Percentiles rank a stretch among this genome's conserved stretches.
Conservation (phyloP, 1,140 invertebrate species). For the Galleria mellonella region DNA sequence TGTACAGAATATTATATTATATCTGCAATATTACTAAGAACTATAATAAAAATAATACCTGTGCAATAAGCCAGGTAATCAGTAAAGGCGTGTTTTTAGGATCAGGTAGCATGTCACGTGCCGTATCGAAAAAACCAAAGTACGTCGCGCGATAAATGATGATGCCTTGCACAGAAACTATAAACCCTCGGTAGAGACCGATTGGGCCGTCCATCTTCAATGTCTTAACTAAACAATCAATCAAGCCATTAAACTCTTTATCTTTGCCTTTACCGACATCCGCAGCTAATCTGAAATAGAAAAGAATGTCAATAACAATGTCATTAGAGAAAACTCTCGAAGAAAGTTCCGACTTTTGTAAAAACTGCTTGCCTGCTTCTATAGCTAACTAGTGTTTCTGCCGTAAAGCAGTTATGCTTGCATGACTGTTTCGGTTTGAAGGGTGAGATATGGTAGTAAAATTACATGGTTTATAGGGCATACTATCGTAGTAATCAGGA, state of each 20-base stretch:
- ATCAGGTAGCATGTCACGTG: constrained; percentile 90
- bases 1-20: too few species aligned
- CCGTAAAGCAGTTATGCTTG: too few species aligned
- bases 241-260: constrained; percentile 89
- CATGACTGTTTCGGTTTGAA: too few species aligned
- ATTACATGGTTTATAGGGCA: too few species aligned
- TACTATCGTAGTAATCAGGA: too few species aligned
- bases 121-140: constrained; percentile 95
- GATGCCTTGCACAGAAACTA: constrained; percentile 92
- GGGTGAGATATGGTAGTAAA: too few species aligned
- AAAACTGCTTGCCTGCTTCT: too few species aligned
- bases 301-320: too few species aligned
- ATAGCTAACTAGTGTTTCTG: too few species aligned
- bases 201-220: constrained; percentile 86
- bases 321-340: too few species aligned
- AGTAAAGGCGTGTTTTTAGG: constrained; percentile 86
- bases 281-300: constrained; percentile 80
- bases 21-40: background rate
- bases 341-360: too few species aligned
- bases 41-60: constrained; percentile 69
- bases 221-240: constrained; percentile 89
- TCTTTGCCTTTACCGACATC: constrained; percentile 87
- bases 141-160: constrained; percentile 93
- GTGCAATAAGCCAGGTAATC: constrained; percentile 88
- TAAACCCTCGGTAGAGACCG: constrained; percentile 93